These are phyloP conservation scores for Isaurus tuberculatus DNA, from an alignment of 92 coral and sea anemone species.

Conservation along the genomic window DNA sequence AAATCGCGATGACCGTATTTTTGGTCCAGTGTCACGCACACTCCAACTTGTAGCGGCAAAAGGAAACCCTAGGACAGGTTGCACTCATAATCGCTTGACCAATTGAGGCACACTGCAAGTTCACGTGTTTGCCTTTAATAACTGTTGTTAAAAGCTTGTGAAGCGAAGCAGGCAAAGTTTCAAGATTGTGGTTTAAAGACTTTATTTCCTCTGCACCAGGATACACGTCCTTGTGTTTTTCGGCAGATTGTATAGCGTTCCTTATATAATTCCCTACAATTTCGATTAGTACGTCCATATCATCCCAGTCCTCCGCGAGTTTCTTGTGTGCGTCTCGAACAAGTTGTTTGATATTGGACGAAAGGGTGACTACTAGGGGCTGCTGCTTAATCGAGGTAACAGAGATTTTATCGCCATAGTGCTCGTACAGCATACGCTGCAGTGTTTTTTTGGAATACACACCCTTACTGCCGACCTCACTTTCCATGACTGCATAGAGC, in stretches of 20 bases:
- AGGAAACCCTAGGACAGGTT: constrained; percentile 10
- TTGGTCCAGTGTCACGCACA: constrained; percentile 21
- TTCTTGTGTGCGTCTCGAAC: constrained; percentile 6
- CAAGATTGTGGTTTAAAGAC: constrained; percentile 31
- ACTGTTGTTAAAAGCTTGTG: neutral
- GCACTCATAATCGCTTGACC: constrained; percentile 51
- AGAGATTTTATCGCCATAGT: constrained; percentile 16
- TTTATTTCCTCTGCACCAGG: constrained; percentile 26
- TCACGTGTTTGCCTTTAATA: neutral
- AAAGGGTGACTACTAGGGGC: constrained; percentile 28
- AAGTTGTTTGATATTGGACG: constrained; percentile 16
- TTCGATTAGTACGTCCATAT: constrained; percentile 1
- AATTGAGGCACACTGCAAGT: constrained; percentile 22
- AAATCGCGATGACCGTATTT: constrained; percentile 41
- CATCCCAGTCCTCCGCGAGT: neutral
- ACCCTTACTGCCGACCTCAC: constrained; percentile 22
- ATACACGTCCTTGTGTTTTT: constrained; percentile 20
- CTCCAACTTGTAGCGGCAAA: constrained; percentile 2
- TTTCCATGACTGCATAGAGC: constrained; percentile 33
- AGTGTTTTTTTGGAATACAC: constrained; percentile 13
- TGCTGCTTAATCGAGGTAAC: constrained; percentile 36
- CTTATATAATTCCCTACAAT: constrained; percentile 12
- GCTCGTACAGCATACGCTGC: constrained; percentile 37
- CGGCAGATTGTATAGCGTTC: constrained; percentile 23
- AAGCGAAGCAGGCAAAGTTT: constrained; percentile 13